phyloP scores from a whole-genome alignment of 2,888 invertebrate genomes.

The Hanleya hanleyi region DNA sequence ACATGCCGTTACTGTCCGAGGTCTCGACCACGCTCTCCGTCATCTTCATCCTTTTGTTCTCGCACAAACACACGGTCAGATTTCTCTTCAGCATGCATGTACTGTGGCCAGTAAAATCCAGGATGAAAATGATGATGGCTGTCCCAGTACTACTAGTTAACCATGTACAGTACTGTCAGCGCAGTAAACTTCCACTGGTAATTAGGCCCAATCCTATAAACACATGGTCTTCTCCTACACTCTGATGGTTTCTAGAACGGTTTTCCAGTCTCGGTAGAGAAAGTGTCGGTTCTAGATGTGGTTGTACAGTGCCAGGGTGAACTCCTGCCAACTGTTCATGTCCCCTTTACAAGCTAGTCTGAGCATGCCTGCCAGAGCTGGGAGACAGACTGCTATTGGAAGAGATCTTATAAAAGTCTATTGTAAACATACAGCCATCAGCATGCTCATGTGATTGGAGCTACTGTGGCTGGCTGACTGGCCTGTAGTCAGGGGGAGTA shows the following conservation, averaged over 20 bases:
- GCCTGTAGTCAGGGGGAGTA: background rate
- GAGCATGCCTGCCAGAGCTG: background rate
- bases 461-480: background rate
- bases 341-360: slow-evolving; percentile 1
- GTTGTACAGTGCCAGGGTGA: background rate
- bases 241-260: no score
- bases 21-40: background rate
- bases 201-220: no score
- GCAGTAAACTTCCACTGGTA: no score
- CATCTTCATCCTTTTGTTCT: slow-evolving; percentile 6
- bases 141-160: no score
- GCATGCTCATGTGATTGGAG: background rate
- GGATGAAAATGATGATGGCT: no score
- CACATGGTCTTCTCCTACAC: no score
- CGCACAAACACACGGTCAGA: slow-evolving; percentile 5
- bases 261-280: no score
- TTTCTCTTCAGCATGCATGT: slow-evolving; percentile 11
- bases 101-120: background rate
- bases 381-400: background rate
- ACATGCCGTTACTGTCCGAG: slow-evolving; percentile 1
- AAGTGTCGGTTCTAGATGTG: no score
- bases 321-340: background rate
- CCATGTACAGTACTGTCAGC: no score
- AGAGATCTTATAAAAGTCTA: slow-evolving; percentile 8
- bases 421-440: background rate